phyloP scores from a whole-genome alignment of 2,797 vertebrate genomes.

The Protosalanx chinensis region DNA sequence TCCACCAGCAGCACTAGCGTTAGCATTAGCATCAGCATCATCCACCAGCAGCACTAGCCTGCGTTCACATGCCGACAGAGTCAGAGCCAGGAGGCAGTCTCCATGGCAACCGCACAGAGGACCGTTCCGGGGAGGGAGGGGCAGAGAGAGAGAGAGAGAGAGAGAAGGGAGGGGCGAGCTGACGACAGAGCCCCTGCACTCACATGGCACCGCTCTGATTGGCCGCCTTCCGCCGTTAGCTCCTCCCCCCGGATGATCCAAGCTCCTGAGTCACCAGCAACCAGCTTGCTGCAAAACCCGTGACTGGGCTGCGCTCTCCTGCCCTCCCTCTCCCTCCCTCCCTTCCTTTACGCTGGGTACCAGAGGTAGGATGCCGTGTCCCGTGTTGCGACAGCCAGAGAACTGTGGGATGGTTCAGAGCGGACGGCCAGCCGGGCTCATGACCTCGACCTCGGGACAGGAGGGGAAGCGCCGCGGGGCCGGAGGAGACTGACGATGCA shows the following conservation, averaged over 20 bases:
- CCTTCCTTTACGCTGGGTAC: constrained; percentile 40
- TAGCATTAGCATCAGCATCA: constrained; percentile 57
- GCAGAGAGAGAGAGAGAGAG: constrained; percentile 48
- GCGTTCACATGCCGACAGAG: constrained; percentile 53
- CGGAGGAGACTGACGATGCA: constrained; percentile 74
- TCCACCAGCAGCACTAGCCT: constrained; percentile 53
- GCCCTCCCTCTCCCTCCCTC: constrained; percentile 17
- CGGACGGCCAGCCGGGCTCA: constrained; percentile 63
- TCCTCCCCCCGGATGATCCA: constrained; percentile 69
- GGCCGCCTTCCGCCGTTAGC: constrained; percentile 64
- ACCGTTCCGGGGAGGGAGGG: constrained; percentile 64
- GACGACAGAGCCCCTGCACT: constrained; percentile 55
- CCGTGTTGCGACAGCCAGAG: constrained; percentile 35
- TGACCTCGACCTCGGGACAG: constrained; percentile 68
- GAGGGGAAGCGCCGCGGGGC: constrained; percentile 53
- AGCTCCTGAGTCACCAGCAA: constrained; percentile 60
- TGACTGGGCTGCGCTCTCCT: constrained; percentile 58
- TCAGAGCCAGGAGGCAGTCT: constrained; percentile 66
- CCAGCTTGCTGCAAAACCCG: constrained; percentile 71
- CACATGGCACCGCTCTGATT: constrained; percentile 72
- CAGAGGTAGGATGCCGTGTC: constrained; percentile 67
- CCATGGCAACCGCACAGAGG: constrained; percentile 87
- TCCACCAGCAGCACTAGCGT: not conserved
- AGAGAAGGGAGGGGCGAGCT: constrained; percentile 57
- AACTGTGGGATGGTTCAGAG: constrained; percentile 63